These are phyloP conservation scores for Tychaedon coryphoeus DNA, from an alignment of 2,113 vertebrate species.

Conservation along the genomic window DNA sequence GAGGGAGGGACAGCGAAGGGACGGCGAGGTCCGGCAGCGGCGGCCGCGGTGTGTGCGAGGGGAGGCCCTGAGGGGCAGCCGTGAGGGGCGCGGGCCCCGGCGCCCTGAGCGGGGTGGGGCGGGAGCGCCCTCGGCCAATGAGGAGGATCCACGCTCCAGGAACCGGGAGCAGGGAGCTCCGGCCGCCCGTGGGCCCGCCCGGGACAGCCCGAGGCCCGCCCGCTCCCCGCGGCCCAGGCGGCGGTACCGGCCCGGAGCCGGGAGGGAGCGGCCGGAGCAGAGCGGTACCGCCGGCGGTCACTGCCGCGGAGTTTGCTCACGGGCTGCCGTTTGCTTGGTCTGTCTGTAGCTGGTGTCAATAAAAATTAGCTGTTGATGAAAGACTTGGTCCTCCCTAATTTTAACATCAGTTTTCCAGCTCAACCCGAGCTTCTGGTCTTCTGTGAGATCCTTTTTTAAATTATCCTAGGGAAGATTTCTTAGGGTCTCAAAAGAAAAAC, in stretches of 20 bases:
- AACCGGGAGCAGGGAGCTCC: fast-evolving
- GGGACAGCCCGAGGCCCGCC: fast-evolving
- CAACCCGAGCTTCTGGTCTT: not conserved
- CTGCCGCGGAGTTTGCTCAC: not conserved
- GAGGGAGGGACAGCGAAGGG: fast-evolving
- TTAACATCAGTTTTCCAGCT: not conserved
- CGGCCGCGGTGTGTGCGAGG: fast-evolving
- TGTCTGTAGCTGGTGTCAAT: not conserved
- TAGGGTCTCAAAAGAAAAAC: not conserved
- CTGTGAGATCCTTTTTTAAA: not conserved
- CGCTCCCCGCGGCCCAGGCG: not conserved
- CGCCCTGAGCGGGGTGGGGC: fast-evolving
- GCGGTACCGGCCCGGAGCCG: too few species aligned
- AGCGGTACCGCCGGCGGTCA: fast-evolving
- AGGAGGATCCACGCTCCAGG: not conserved
- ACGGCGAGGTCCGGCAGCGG: fast-evolving
- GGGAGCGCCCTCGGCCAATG: not conserved
- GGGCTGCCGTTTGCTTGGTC: not conserved
- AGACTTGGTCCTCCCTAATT: not conserved
- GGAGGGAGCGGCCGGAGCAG: too few species aligned
- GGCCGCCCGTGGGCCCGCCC: too few species aligned
- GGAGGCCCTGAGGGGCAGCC: fast-evolving
- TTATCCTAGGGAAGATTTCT: not conserved
- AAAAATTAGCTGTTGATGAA: not conserved
- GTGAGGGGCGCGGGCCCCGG: fast-evolving